A percentile compares a stretch with the other conserved stretches of the same genome.
These are phyloP conservation scores for Ennomos fuscantarius DNA, from an alignment of 2,888 invertebrate genomes.

Conservation along the genomic window DNA sequence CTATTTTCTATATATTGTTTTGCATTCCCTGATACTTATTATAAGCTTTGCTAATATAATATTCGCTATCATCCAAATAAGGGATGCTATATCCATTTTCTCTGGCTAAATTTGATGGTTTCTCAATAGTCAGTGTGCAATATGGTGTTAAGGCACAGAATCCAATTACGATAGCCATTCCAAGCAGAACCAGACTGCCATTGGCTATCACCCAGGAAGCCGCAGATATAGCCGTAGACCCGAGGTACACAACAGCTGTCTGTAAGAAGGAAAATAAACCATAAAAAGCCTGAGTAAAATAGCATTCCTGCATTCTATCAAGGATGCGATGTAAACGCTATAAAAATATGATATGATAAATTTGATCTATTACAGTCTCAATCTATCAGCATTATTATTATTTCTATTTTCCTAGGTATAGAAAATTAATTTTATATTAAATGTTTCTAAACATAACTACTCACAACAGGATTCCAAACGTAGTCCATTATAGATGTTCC, in stretches of 20 bases:
- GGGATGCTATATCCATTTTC: constrained; percentile 68
- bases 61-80: constrained; percentile 47
- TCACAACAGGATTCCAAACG: constrained; percentile 50
- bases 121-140: constrained; percentile 79
- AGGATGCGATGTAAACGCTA: too few species aligned
- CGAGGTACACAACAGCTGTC: constrained; percentile 42
- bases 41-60: constrained; percentile 43
- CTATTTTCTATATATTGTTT: constrained; percentile 26
- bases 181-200: constrained; percentile 42
- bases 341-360: too few species aligned
- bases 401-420: too few species aligned
- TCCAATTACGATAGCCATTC: constrained; percentile 73
- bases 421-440: neutral
- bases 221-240: constrained; percentile 45
- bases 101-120: constrained; percentile 47
- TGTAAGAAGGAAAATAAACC: constrained; percentile 26
- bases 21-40: constrained; percentile 44
- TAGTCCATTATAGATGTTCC: constrained; percentile 44
- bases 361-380: too few species aligned
- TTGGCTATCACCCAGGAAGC: constrained; percentile 68
- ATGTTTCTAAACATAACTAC: constrained; percentile 30
- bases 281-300: too few species aligned
- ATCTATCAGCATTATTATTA: too few species aligned
- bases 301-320: too few species aligned
- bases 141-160: constrained; percentile 84